Evolutionary conservation across 1,140 invertebrate species (phyloP).

Genomic region (Drosophila asahinai): DNA sequence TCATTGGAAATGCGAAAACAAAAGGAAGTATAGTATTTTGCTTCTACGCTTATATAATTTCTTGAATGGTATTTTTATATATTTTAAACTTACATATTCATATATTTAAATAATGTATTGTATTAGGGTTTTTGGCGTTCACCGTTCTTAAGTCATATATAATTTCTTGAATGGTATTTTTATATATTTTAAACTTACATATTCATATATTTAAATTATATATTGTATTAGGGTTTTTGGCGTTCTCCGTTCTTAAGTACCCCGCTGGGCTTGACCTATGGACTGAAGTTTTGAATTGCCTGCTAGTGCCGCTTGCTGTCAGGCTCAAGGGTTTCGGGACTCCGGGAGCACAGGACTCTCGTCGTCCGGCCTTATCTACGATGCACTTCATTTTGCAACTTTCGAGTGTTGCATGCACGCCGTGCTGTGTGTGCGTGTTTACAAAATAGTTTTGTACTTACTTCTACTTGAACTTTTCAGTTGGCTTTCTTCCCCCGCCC

Average conservation of each 20-base stretch:
- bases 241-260: neutral
- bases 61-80: no score
- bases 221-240: neutral
- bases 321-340: conserved; percentile 50
- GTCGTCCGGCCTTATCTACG: conserved; percentile 61
- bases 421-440: conserved; percentile 60
- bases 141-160: neutral
- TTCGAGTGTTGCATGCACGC: conserved; percentile 65
- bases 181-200: no score
- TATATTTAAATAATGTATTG: neutral
- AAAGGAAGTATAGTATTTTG: no score
- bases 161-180: no score
- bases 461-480: conserved; percentile 79
- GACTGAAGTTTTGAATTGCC: conserved; percentile 71
- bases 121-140: neutral
- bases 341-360: conserved; percentile 28
- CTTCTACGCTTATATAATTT: no score
- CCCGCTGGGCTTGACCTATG: conserved; percentile 20
- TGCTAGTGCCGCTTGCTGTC: conserved; percentile 67
- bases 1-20: no score
- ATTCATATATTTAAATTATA: neutral
- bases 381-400: conserved; percentile 77
- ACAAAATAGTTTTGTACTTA: conserved; percentile 82
- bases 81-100: no score
- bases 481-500: conserved; percentile 54